Evolutionary conservation across 2,888 invertebrate genomes (phyloP), one percentile per base, ranked within the genome.

Genomic region (Noctua janthina): DNA sequence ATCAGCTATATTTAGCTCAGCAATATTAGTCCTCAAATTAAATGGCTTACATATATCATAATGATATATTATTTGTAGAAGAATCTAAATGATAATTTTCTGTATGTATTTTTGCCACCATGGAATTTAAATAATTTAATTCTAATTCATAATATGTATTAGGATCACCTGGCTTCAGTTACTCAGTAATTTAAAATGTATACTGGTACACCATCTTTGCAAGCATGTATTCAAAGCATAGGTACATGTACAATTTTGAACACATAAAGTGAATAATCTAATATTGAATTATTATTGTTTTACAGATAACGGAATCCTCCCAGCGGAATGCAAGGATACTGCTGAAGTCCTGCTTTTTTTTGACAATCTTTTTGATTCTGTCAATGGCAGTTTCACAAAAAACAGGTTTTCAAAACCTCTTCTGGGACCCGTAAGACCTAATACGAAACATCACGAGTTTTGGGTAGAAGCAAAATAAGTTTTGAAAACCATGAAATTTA

Each of bases 281-380:
- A 62, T 62, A 62, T 64, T 64, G 15, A 29, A 29, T 74, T 74
- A 2, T 43, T 62, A 64, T 67, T 62, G 23, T 73, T 67, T 77
- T 70, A 23, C 74, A 81, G 74, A 54, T 39, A 70, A 39, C 15
- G 39, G 69, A 70, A 64, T 66, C n/a, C 39, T 81, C 29, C 64
- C 69, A 35, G 29, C 20, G 2, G 74, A 78, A 59, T 73, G 80
- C n/a, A 46, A 51, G 20, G 68, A 80, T 4, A 78, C 81, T 54
- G 78, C 78, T 59, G 73, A 71, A 17, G 8, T 81, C 3, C 56
- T 81, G 10, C 46, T 74, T 49, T 78, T 74, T 74, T 78, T 81
- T 35, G 73, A 78, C 17, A 39, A 59, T 46, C 70, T 78, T 35
- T 78, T 81, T 35, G 78, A 74, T 43, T 70, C 64, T 0, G 67